A percentile compares a stretch with the other conserved stretches of the same genome.
phyloP scores from a whole-genome alignment of 2,888 invertebrate species.

The Diaprepes abbreviatus region DNA sequence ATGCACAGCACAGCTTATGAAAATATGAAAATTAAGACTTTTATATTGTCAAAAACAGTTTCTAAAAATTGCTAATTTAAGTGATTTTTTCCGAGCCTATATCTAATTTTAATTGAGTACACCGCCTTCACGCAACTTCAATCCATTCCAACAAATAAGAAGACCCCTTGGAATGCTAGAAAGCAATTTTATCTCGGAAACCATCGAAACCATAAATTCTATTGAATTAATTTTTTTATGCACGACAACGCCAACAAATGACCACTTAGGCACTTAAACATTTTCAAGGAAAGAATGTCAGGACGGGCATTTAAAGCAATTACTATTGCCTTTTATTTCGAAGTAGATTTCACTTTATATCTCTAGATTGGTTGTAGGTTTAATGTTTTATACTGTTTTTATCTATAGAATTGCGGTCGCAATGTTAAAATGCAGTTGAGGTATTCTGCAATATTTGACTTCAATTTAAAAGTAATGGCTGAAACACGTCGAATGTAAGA shows the following conservation, averaged over 20 bases:
- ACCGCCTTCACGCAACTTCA: too few relatives aligned
- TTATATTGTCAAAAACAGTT: too few relatives aligned
- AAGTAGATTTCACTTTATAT: slow-evolving; percentile 13
- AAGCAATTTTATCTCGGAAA: slow-evolving; percentile 18
- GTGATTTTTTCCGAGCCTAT: too few relatives aligned
- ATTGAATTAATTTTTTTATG: slow-evolving; percentile 28
- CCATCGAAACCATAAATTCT: slow-evolving; percentile 29
- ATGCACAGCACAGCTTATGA: too few relatives aligned
- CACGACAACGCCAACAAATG: slow-evolving; percentile 5
- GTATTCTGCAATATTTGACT: too few relatives aligned
- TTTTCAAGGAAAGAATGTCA: slow-evolving; percentile 16
- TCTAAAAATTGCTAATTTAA: too few relatives aligned
- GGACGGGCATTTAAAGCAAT: not conserved
- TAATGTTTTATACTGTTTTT: not conserved
- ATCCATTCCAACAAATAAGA: slow-evolving; percentile 5
- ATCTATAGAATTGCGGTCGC: too few relatives aligned
- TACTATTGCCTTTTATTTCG: slow-evolving; percentile 6
- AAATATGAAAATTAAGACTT: too few relatives aligned
- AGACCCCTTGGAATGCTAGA: slow-evolving; percentile 1
- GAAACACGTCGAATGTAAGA: too few relatives aligned
- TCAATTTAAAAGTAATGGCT: too few relatives aligned
- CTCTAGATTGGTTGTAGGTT: slow-evolving; percentile 11
- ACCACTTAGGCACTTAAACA: slow-evolving; percentile 15
- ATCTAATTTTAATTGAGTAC: too few relatives aligned
- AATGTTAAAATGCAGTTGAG: too few relatives aligned